Percentiles rank a stretch among this genome's conserved stretches.
phyloP scores from a whole-genome alignment of 92 coral and sea anemone genomes.

The Micromussa lordhowensis region DNA sequence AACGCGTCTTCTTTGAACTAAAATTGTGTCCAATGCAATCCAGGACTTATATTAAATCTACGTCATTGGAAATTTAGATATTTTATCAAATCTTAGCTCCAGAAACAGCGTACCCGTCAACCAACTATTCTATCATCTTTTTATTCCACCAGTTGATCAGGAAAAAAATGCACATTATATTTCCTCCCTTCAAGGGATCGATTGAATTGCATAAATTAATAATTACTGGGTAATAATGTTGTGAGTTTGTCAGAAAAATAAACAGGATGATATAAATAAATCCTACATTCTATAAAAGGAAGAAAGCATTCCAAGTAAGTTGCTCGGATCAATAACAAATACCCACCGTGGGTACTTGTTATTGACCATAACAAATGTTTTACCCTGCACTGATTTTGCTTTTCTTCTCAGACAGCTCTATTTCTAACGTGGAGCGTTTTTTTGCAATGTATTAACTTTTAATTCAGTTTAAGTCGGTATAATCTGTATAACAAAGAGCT shows the following conservation, averaged over 20 bases:
- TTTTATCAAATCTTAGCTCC: not conserved
- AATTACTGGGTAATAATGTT: not conserved
- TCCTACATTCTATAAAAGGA: not conserved
- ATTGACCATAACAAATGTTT: not conserved
- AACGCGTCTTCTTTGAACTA: not conserved
- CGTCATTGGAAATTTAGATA: not conserved
- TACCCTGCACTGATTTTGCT: not conserved
- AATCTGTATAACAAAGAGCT: not conserved
- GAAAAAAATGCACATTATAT: too few relatives aligned
- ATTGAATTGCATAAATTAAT: not conserved
- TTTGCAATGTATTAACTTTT: not conserved
- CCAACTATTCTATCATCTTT: not conserved
- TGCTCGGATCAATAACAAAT: not conserved
- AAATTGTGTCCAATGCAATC: not conserved
- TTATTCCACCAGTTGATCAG: not conserved
- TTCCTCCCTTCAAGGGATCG: not conserved
- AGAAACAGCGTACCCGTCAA: not conserved
- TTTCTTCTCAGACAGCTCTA: not conserved
- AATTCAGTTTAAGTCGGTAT: not conserved
- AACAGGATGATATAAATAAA: not conserved
- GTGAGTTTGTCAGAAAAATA: not conserved
- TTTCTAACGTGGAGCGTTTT: not conserved
- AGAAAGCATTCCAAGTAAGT: not conserved
- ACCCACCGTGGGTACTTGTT: too few relatives aligned
- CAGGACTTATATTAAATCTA: too few relatives aligned